phyloP scores from a whole-genome alignment of 2,888 invertebrate species.

The Apamea anceps region DNA sequence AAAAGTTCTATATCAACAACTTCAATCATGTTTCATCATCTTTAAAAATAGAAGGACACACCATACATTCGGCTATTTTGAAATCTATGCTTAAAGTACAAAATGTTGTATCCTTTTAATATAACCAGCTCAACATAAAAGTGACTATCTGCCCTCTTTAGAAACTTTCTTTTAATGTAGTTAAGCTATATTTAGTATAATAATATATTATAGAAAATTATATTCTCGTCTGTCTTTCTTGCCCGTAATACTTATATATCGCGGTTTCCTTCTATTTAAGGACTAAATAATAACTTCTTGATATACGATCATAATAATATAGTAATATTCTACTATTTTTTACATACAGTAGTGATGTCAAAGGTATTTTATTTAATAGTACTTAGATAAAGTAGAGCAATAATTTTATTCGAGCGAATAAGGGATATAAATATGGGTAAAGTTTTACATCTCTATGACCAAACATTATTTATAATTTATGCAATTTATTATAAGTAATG shows the following conservation, averaged over 20 bases:
- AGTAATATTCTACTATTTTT: slow-evolving; percentile 46
- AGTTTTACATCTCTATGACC: slow-evolving; percentile 39
- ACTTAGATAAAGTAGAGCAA: slow-evolving; percentile 53
- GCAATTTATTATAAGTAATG: slow-evolving; percentile 26
- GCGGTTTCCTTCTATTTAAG: slow-evolving; percentile 40
- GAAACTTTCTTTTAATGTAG: slow-evolving; percentile 48
- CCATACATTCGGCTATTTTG: slow-evolving; percentile 7
- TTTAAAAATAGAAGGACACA: neutral
- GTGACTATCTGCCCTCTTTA: slow-evolving; percentile 53
- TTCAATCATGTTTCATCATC: neutral
- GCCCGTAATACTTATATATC: slow-evolving; percentile 47
- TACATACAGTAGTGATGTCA: slow-evolving; percentile 42
- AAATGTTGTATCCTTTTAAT: neutral
- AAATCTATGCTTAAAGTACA: neutral
- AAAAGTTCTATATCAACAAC: neutral
- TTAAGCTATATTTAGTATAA: slow-evolving; percentile 57
- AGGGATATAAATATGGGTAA: slow-evolving; percentile 37
- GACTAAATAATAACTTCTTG: slow-evolving; percentile 62
- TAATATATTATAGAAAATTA: slow-evolving; percentile 62
- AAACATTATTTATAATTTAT: slow-evolving; percentile 35
- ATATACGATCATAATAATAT: slow-evolving; percentile 51
- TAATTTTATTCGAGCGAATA: slow-evolving; percentile 52
- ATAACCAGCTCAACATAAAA: slow-evolving; percentile 47
- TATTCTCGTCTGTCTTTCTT: slow-evolving; percentile 58
- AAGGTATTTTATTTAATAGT: slow-evolving; percentile 54